Evolutionary conservation across 2,888 invertebrate species (phyloP), one percentile per base, ranked within the genome.

Genomic region (Oligia latruncula): DNA sequence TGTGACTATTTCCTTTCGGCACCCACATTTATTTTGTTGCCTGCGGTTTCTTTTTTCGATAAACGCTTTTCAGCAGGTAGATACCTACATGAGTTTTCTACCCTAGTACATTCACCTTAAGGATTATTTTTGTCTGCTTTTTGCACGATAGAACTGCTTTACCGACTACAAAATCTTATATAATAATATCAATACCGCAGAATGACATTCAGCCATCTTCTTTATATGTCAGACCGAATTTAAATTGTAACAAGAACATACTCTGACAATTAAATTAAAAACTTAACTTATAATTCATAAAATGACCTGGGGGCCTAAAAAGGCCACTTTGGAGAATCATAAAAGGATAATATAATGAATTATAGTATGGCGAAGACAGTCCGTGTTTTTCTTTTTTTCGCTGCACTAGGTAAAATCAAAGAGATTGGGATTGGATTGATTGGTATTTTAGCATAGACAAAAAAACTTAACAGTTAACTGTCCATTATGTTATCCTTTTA

Each of bases 1-100:
- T 77, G 29, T 6, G 43, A 65, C 40, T 55, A 35, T 74, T 77
- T 75, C 72, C 74, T 77, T 80, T 66, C 23, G 9, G 40, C 64
- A 73, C 62, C 55, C 2, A 71, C 9, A 40, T 40, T 58, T 17
- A 5, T 55, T 23, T 71, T 71, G 1, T 55, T 17, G 15, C 2
- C 15, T 35, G 6, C 46, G 23, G 40, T 60, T 23, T 20, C 8
- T 62, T 52, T 67, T 60, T 52, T 67, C 13, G 40, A 46, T 40
- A n/a, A 35, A 49, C 13, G 2, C 5, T 76, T 78, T 43, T 43
- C 17, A 68, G 67, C n/a, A n/a, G 17, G 8, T 67, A 15, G 6
- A 1, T 64, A 29, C 29, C 29, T 29, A 20, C 4, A 4, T 35
- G 49, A 35, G 5, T 49, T 49, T 29, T 49, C 29, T 13, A 2